Evolutionary conservation across 2,888 invertebrate species (phyloP), one percentile per base, ranked within the genome.

Genomic region (Agonum fuliginosum): DNA sequence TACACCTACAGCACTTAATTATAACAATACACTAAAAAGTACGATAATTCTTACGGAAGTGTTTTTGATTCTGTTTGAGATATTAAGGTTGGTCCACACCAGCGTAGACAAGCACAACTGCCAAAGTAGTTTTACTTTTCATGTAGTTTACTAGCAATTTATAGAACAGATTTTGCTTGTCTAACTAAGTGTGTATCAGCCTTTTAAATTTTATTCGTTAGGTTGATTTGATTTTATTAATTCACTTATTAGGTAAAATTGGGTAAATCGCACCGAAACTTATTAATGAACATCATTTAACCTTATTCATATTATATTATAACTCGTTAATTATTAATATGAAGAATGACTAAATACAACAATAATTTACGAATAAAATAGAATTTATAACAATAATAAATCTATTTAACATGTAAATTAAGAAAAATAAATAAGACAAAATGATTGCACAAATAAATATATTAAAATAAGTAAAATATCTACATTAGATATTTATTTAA

Each of bases 1-100:
- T 72, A 51, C 69, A 70, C 46, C 71, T 43, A 74, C 22, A 43
- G 58, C 73, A 73, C 73, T 54, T 73, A 73, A 73, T 41, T 22
- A 41, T 73, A 27, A 74, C 19, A 74, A 19, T 62, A 62, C 62
- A 74, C 62, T 62, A 74, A 48, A 65, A 70, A 70, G 12, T 48
- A 71, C 51, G 14, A 65, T 37, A 20, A 62, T 67, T 41, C 34
- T 71, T 30, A 48, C 71, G 48, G 46, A 71, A 48, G 48, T 71
- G 14, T 46, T 70, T 70, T 71, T 71, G 71, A 71, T 71, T 71
- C 22, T 67, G 20, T 41, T 43, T 43, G n/a, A 43, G 14, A 43
- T 43, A 5, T 43, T n/a, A 43, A 43, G 2, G 14, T 14, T 43
- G 2, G 14, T 14, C 14, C 0, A n/a, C 37, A 2, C 37, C 37